Evolutionary conservation across 2,888 invertebrate genomes (phyloP).

Genomic region (Opisthograptis luteolata): DNA sequence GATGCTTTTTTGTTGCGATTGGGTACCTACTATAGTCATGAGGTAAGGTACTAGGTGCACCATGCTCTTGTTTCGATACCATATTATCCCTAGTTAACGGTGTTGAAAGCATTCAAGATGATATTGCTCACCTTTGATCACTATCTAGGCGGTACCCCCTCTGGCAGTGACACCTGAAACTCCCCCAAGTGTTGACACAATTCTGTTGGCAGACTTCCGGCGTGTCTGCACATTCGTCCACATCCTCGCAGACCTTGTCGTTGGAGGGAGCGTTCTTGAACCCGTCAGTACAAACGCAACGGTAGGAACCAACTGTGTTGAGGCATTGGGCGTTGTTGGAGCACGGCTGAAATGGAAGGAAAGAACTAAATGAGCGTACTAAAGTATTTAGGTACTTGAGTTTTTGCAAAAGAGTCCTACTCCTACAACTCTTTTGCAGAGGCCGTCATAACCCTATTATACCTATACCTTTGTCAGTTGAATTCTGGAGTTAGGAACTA

Average conservation of each 20-base stretch:
- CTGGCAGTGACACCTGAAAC: conserved; percentile 95
- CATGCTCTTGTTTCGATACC: no score
- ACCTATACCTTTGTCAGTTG: no score
- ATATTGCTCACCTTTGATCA: conserved; percentile 85
- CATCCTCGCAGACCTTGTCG: conserved; percentile 84
- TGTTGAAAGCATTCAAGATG: no score
- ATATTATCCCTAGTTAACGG: no score
- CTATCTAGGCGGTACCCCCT: conserved; percentile 90
- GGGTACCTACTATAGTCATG: no score
- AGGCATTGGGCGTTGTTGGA: conserved; percentile 71
- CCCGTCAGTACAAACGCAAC: conserved; percentile 70
- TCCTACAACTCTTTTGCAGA: no score
- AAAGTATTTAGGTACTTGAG: background rate
- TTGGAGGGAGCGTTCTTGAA: conserved; percentile 74
- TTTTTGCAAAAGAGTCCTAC: no score
- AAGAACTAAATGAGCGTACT: background rate
- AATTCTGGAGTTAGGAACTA: no score
- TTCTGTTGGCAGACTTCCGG: conserved; percentile 89
- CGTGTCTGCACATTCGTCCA: conserved; percentile 87
- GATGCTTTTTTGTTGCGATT: no score
- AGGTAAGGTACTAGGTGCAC: no score
- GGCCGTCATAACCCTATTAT: no score
- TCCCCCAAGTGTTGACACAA: conserved; percentile 96
- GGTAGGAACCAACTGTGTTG: conserved; percentile 78
- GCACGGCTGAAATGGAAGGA: conserved; percentile 59